phyloP scores from a whole-genome alignment of 1,140 invertebrate species.

The Scaptomyza graminum region DNA sequence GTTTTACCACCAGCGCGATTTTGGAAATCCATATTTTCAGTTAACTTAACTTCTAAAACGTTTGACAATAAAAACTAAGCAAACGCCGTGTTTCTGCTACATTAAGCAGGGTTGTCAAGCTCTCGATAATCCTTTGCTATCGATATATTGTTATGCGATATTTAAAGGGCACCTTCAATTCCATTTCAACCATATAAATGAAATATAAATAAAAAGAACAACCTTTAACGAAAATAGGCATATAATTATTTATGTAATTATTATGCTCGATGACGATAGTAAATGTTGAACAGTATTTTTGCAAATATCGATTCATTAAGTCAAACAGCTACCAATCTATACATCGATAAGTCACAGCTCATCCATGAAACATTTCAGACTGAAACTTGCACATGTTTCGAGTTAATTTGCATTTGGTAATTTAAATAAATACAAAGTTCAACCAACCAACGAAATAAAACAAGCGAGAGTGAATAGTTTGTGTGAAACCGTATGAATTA shows the following conservation, averaged over 20 bases:
- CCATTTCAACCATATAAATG: no score
- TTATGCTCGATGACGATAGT: no score
- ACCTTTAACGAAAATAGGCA: no score
- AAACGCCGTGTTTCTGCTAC: constrained; percentile 13
- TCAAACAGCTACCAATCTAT: background rate
- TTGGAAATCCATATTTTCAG: constrained; percentile 94
- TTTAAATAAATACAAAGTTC: background rate
- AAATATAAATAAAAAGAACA: no score
- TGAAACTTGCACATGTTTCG: constrained; percentile 56
- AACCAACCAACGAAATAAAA: background rate
- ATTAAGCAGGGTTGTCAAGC: constrained; percentile 41
- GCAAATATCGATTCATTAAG: background rate
- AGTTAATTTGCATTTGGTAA: constrained; percentile 16
- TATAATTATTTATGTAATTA: no score
- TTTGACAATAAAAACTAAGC: constrained; percentile 12
- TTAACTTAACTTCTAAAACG: constrained; percentile 23
- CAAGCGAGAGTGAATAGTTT: constrained; percentile 8
- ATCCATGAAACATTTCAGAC: background rate
- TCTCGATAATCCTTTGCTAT: no score
- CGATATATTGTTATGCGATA: background rate
- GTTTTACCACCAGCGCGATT: constrained; percentile 99
- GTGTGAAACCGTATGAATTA: background rate
- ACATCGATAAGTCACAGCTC: background rate
- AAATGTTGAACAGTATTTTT: no score
- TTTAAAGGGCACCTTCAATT: no score